Percentiles rank a stretch among this genome's conserved stretches.
These are phyloP conservation scores for Pemphigus obesinymphae DNA, from an alignment of 1,140 invertebrate species.

Conservation along the genomic window DNA sequence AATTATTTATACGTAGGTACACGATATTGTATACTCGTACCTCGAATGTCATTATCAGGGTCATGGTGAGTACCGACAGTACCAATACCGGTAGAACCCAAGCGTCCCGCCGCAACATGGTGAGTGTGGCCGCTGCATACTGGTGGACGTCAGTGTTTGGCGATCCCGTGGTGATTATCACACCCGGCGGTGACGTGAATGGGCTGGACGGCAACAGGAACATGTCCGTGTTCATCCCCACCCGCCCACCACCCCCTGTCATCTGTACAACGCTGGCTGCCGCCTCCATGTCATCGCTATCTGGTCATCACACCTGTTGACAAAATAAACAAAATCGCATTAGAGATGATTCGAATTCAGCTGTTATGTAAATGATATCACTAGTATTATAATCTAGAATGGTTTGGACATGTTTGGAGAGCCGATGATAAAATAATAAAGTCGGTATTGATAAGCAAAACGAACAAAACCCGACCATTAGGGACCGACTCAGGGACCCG, in stretches of 20 bases:
- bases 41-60: slow-evolving; percentile 48
- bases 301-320: slow-evolving; percentile 15
- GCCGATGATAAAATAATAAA: too few relatives aligned
- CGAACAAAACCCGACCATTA: too few relatives aligned
- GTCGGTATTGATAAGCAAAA: too few relatives aligned
- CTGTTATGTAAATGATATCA: too few relatives aligned
- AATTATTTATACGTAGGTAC: too few relatives aligned
- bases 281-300: slow-evolving; percentile 29
- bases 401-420: too few relatives aligned
- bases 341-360: too few relatives aligned
- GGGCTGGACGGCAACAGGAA: slow-evolving; percentile 45
- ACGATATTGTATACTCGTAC: slow-evolving; percentile 42
- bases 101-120: slow-evolving; percentile 45
- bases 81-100: slow-evolving; percentile 48
- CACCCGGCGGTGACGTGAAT: not conserved
- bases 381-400: too few relatives aligned
- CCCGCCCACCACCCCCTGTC: slow-evolving; percentile 40
- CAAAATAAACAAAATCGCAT: not conserved
- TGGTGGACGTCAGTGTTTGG: slow-evolving; percentile 23
- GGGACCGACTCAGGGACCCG: too few relatives aligned
- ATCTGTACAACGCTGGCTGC: slow-evolving; percentile 34
- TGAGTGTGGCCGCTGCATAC: slow-evolving; percentile 34
- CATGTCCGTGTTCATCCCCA: slow-evolving; percentile 47
- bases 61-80: slow-evolving; percentile 48
- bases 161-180: slow-evolving; percentile 9